Evolutionary conservation across 2,113 vertebrate genomes (phyloP), one percentile per base, ranked within the genome.

Genomic region (Sceloporus tristichus): DNA sequence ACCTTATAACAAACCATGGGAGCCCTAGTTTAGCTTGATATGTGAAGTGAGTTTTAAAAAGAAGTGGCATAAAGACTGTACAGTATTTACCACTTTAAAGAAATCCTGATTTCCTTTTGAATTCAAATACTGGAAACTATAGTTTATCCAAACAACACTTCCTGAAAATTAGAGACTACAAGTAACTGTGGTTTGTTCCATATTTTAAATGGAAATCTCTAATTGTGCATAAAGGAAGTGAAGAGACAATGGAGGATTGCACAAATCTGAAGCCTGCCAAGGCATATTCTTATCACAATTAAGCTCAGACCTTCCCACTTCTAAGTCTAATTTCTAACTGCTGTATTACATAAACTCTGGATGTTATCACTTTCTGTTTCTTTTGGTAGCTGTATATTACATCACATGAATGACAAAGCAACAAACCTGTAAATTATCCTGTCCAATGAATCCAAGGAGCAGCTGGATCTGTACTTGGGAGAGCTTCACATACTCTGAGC

Each of bases 381-480:
- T 10, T 27, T 4, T 38, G 2, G 9, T 40, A 11, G 16, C 11
- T 25, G 3, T 9, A 5, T 23, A 5, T 2, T 0, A 1, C 27
- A 54, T 14, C 68, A 71, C 68, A 71, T 71, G 10, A 70, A 75
- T 27, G 86, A 90, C 87, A 90, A 48, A 70, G 34, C 4, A 89
- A 96, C 97, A 90, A 92, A 99, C 98, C 97, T 99, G 98, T n/a
- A 98, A 95, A 89, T 98, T 98, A 76, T 98, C 98, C 90, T 97
- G 98, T 29, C 96, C 98, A 96, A 99, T 99, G 96, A 99, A 99
- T 34, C 98, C 99, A 62, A 99, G 98, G 87, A 99, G 97, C 89
- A 99, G 93, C 66, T 98, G 96, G 59, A 98, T 96, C 85, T 99
- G 98, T 10, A 99, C 97, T 89, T 98, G 98, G n/a, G 98, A 98